Evolutionary conservation across 2,113 vertebrate genomes (phyloP).

Genomic region (Tachuris rubrigastra): DNA sequence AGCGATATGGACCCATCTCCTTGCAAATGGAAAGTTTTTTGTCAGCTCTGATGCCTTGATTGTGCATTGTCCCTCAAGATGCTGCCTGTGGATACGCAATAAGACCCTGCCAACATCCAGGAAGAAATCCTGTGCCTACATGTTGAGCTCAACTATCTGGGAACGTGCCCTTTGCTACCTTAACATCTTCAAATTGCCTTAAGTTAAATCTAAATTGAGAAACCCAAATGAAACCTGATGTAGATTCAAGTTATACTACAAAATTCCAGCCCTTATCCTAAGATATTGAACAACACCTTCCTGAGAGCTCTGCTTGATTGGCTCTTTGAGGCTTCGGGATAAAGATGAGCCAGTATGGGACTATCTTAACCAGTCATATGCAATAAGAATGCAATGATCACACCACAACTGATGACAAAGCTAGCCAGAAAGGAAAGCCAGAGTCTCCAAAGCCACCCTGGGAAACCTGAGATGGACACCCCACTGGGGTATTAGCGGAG

Average conservation of each 20-base stretch:
- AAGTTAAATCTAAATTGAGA: neutral
- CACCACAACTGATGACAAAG: neutral
- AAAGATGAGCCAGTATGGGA: neutral
- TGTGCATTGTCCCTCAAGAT: rapidly evolving
- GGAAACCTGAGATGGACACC: neutral
- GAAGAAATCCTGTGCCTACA: neutral
- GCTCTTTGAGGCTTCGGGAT: neutral
- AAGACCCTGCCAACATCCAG: neutral
- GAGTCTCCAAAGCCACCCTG: neutral
- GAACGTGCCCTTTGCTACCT: neutral
- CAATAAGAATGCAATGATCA: neutral
- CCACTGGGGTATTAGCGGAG: neutral
- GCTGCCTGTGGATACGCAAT: neutral
- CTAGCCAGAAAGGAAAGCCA: neutral
- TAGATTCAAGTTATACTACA: neutral
- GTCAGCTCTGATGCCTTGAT: neutral
- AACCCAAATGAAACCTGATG: neutral
- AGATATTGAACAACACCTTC: neutral
- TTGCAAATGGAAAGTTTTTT: neutral
- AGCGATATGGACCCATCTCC: neutral
- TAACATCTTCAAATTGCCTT: neutral
- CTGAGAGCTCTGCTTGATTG: neutral
- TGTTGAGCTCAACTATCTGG: neutral
- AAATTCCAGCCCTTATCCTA: neutral
- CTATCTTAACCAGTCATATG: neutral